phyloP scores from a whole-genome alignment of 1,140 invertebrate species.

The Dendrolimus kikuchii region DNA sequence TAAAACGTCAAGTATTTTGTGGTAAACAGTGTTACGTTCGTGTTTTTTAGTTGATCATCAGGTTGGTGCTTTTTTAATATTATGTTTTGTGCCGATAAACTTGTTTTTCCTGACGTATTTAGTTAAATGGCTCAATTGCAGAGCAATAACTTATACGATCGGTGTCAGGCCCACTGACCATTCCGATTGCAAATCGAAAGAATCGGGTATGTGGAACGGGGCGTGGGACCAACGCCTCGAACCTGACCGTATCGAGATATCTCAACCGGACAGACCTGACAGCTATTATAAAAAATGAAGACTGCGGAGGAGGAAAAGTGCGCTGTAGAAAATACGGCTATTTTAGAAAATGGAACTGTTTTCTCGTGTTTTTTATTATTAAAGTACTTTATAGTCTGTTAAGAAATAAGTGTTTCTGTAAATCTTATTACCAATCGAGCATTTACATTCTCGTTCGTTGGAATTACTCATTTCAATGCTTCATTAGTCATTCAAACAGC shows the following conservation, averaged over 20 bases:
- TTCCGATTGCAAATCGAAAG: constrained; percentile 29
- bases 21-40: not conserved
- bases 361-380: not conserved
- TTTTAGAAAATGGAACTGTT: constrained; percentile 15
- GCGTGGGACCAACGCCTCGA: constrained; percentile 47
- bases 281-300: constrained; percentile 46
- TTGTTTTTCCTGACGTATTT: constrained; percentile 5
- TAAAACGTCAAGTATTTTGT: not conserved
- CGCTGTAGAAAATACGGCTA: constrained; percentile 23
- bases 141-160: constrained; percentile 14
- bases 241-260: constrained; percentile 65
- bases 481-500: constrained; percentile 57
- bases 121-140: constrained; percentile 5
- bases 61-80: no score
- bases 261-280: constrained; percentile 57
- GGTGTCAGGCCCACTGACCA: constrained; percentile 21
- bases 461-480: constrained; percentile 54
- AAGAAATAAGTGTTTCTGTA: constrained; percentile 20
- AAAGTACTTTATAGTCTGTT: not conserved
- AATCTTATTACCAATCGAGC: not conserved
- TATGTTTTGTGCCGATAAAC: no score
- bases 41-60: not conserved
- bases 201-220: constrained; percentile 48
- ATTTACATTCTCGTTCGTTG: constrained; percentile 36
- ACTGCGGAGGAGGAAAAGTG: constrained; percentile 23